phyloP scores from a whole-genome alignment of 2,113 vertebrate species.

The Poecile atricapillus region DNA sequence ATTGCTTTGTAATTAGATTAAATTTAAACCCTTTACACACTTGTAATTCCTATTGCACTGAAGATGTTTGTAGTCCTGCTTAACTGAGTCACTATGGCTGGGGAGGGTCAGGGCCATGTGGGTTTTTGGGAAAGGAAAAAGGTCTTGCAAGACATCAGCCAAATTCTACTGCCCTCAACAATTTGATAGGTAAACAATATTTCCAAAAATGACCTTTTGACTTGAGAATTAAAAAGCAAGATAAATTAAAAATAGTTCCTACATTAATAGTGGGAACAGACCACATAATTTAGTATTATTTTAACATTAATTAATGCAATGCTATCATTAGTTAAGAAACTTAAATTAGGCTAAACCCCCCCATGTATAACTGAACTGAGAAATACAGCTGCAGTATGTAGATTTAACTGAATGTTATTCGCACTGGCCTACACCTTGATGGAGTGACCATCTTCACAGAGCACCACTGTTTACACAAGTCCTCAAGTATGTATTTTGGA shows the following conservation, averaged over 20 bases:
- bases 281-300: not conserved
- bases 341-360: not conserved
- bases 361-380: not conserved
- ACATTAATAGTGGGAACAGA: not conserved
- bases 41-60: not conserved
- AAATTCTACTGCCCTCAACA: not conserved
- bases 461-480: not conserved
- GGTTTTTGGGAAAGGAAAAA: not conserved
- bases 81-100: not conserved
- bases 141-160: not conserved
- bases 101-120: not conserved
- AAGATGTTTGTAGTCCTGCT: not conserved
- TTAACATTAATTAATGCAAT: not conserved
- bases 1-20: not conserved
- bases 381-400: not conserved
- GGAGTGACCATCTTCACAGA: not conserved
- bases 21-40: not conserved
- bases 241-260: not conserved
- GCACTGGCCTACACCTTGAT: not conserved
- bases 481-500: fast-evolving
- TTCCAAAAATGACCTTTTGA: not conserved
- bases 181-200: not conserved
- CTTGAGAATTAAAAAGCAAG: not conserved
- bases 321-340: not conserved
- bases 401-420: not conserved